phyloP scores from a whole-genome alignment of 2,113 vertebrate genomes.

The Diphyllodes magnificus region DNA sequence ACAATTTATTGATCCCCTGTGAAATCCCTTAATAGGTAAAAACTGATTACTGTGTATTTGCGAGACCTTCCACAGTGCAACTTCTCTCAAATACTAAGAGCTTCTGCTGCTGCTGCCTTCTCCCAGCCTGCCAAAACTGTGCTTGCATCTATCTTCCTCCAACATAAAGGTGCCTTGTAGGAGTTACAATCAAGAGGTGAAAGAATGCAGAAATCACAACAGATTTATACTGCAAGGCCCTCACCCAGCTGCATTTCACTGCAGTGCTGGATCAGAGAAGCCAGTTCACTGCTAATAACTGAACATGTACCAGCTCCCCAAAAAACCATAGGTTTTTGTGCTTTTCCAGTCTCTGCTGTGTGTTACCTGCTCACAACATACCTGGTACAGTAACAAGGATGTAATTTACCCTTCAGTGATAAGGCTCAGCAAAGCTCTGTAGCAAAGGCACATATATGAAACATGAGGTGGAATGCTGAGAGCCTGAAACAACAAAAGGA shows the following conservation, averaged over 20 bases:
- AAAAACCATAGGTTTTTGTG: not conserved
- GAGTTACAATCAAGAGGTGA: not conserved
- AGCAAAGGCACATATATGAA: not conserved
- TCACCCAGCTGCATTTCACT: not conserved
- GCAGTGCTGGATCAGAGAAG: not conserved
- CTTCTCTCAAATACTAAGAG: not conserved
- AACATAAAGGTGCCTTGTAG: not conserved
- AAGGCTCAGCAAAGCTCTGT: not conserved
- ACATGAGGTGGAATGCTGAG: not conserved
- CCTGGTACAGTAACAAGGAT: not conserved
- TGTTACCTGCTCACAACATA: not conserved
- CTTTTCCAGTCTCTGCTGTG: not conserved
- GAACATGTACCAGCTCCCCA: rapidly evolving
- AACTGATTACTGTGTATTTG: not conserved
- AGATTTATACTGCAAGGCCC: not conserved
- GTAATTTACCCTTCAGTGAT: not conserved
- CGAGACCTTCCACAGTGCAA: not conserved
- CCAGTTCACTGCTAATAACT: not conserved
- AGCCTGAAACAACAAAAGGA: not conserved
- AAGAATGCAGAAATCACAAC: not conserved
- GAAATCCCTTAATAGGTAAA: not conserved
- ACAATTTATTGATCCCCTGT: not conserved
- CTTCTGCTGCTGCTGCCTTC: not conserved
- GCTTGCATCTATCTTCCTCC: not conserved
- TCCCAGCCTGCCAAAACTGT: not conserved